These are phyloP conservation scores for Leucophenga montana DNA, from an alignment of 2,888 invertebrate species.

Conservation along the genomic window DNA sequence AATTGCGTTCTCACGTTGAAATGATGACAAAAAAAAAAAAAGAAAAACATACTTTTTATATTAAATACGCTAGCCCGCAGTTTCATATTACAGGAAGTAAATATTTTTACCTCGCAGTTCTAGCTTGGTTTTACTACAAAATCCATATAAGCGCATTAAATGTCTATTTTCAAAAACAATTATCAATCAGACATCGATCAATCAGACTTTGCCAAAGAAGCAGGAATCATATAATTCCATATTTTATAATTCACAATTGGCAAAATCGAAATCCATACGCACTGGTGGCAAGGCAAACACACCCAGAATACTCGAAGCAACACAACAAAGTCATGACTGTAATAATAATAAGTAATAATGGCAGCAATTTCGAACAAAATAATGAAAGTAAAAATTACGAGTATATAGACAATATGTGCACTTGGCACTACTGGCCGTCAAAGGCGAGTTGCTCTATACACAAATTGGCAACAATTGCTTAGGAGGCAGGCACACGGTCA, in stretches of 20 bases:
- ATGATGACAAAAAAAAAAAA: constrained; percentile 18
- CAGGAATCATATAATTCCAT: not conserved
- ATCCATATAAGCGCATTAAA: constrained; percentile 1
- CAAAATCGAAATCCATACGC: not conserved
- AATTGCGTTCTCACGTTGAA: not conserved
- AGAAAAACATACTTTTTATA: constrained; percentile 21
- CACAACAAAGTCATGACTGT: not conserved
- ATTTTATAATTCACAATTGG: not conserved
- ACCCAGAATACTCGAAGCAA: no score
- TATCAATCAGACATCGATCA: not conserved
- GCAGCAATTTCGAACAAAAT: constrained; percentile 9
- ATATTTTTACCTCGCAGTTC: constrained; percentile 18
- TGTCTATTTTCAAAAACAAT: not conserved
- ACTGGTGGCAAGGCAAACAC: constrained; percentile 22
- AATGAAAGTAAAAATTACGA: constrained; percentile 16
- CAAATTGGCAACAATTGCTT: not conserved
- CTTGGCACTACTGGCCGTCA: constrained; percentile 58
- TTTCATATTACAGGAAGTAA: constrained; percentile 6
- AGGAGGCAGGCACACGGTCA: not conserved
- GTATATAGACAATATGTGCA: constrained; percentile 35
- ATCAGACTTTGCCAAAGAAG: not conserved
- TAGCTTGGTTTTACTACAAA: no score
- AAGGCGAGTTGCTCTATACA: not conserved
- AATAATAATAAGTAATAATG: constrained; percentile 11
- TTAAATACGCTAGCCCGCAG: not conserved